Base-by-base conservation (phyloP, 2,797 vertebrate genomes). In the Micrastur ruficollis region DNA sequence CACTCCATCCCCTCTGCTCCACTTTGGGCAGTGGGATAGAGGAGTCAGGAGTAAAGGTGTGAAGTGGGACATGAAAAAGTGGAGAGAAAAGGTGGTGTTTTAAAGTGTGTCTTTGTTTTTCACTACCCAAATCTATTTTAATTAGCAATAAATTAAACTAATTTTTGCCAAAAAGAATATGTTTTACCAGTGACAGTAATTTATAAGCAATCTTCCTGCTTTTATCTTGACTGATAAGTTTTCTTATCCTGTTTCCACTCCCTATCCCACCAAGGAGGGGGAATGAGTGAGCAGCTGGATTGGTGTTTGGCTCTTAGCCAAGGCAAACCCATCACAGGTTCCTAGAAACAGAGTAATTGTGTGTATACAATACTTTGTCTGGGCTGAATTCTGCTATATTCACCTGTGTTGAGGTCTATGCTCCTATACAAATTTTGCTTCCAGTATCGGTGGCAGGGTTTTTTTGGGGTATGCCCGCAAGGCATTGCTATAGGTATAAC, bases 131-230 rank as follows among this genome's bases (percentile, higher is more conserved):
- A 68, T 82, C 2, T 65, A 16, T 86, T 90, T 76, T 73, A 68
- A 56, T 29, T 90, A 6, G 2, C 15, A 70, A 49, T 27, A 46
- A 80, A 70, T 68, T 38, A 46, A 67, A 53, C 5, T 36, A 14
- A 1, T 46, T 88, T 70, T 61, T 8, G 13, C 15, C 5, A 1
- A 68, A 58, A 44, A n/a, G 8, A 82, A 14, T 68, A 29, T 22
- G 1, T 49, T 63, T 82, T 72, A 3, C 4, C 5, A 0, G 0
- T 29, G 38, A 20, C 2, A 5, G 6, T 44, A 52, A 49, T 52
- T 56, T 55, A 26, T 36, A 81, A 79, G 3, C 12, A 61, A 49
- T 47, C 23, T 89, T 9, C 14, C 5, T 67, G 7, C 46, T 14
- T 81, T 62, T 53, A 18, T 42, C 50, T 66, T 2, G 2, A n/a